These are phyloP conservation scores for Atrichornis clamosus DNA, from an alignment of 2,113 vertebrate species.

Conservation along the genomic window DNA sequence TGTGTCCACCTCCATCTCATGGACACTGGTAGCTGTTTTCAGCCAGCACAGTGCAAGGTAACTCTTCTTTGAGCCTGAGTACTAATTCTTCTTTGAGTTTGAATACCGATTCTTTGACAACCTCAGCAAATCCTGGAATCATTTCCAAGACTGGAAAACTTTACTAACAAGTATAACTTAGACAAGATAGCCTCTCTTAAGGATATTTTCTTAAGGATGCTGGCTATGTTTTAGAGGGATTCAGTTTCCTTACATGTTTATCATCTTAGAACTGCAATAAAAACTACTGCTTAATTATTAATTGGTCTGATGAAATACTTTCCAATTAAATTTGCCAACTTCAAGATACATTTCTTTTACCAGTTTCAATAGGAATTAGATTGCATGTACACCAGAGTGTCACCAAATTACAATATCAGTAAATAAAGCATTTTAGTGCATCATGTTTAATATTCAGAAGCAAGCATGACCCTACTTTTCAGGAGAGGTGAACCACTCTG, in stretches of 20 bases:
- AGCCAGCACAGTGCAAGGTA: not conserved
- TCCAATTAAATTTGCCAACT: not conserved
- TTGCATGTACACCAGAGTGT: not conserved
- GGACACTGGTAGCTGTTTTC: not conserved
- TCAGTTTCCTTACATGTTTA: not conserved
- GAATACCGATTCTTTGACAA: not conserved
- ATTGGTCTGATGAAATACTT: not conserved
- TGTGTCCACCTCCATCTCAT: not conserved
- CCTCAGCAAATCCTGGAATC: not conserved
- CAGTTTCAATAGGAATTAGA: not conserved
- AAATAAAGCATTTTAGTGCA: not conserved
- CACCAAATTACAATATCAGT: not conserved
- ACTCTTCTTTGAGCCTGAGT: too few species aligned
- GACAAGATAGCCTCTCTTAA: not conserved
- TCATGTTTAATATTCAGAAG: not conserved
- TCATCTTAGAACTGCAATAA: not conserved
- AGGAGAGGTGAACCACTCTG: not conserved
- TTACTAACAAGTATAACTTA: not conserved
- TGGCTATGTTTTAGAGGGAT: not conserved
- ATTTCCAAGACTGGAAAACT: not conserved
- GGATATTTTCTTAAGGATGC: not conserved
- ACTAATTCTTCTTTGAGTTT: too few species aligned
- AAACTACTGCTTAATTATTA: not conserved
- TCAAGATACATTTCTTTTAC: not conserved
- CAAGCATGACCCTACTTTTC: not conserved